Evolutionary conservation across 2,888 invertebrate species (phyloP).

Genomic region (Asteroscopus sphinx): DNA sequence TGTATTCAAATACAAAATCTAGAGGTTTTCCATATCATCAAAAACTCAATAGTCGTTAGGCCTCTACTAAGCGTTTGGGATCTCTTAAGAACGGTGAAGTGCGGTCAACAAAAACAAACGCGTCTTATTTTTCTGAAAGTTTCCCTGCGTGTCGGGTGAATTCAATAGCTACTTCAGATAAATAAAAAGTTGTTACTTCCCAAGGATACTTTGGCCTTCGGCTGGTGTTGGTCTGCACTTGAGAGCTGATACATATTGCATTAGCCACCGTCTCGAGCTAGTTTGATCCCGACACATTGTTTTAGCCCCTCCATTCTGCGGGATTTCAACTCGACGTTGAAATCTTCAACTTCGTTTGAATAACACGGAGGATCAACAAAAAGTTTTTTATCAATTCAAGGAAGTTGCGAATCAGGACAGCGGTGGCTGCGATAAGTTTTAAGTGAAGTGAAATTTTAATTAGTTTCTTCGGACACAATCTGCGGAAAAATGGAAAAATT

Average conservation of each 20-base stretch:
- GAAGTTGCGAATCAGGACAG: slow-evolving; percentile 50
- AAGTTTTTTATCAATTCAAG: slow-evolving; percentile 62
- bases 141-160: slow-evolving; percentile 40
- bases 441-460: slow-evolving; percentile 56
- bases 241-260: slow-evolving; percentile 81
- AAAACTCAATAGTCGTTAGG: slow-evolving; percentile 2
- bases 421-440: slow-evolving; percentile 41
- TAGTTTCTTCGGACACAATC: slow-evolving; percentile 52
- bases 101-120: slow-evolving; percentile 39
- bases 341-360: slow-evolving; percentile 56
- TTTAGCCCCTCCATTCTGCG: slow-evolving; percentile 59
- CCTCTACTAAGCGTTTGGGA: neutral
- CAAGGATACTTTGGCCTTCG: slow-evolving; percentile 49
- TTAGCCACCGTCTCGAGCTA: slow-evolving; percentile 68
- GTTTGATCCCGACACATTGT: slow-evolving; percentile 75
- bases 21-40: slow-evolving; percentile 2
- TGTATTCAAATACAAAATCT: slow-evolving; percentile 4
- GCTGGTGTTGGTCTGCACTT: slow-evolving; percentile 56
- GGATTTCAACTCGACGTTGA: slow-evolving; percentile 52
- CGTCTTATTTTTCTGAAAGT: slow-evolving; percentile 32
- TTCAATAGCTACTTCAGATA: slow-evolving; percentile 56
- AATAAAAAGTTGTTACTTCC: slow-evolving; percentile 56
- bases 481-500: slow-evolving; percentile 41
- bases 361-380: slow-evolving; percentile 59
- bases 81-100: slow-evolving; percentile 1